phyloP scores from a whole-genome alignment of 2,797 vertebrate species.

The Gymnothorax javanicus region DNA sequence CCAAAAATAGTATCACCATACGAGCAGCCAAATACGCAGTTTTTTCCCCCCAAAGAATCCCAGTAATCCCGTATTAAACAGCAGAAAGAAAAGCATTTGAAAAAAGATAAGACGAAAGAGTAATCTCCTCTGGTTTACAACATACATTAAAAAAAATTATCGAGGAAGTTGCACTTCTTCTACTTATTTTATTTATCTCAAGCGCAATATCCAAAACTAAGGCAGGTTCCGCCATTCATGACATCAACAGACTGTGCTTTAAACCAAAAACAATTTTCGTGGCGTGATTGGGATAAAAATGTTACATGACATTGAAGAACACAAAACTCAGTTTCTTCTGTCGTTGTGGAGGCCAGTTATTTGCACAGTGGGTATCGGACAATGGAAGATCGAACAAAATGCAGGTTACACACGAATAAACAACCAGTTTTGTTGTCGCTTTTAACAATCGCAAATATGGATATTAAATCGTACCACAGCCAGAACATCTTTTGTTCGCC shows the following conservation, averaged over 20 bases:
- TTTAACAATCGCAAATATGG: constrained; percentile 43
- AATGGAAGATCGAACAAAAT: constrained; percentile 60
- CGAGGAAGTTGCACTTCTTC: not conserved
- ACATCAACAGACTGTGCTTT: not conserved
- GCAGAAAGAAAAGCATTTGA: constrained; percentile 10
- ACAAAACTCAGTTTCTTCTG: constrained; percentile 2
- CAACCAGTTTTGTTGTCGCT: constrained; percentile 54
- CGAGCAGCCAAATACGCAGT: not conserved
- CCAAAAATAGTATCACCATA: not conserved
- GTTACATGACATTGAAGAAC: not conserved
- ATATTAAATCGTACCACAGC: constrained; percentile 25
- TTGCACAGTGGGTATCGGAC: constrained; percentile 42
- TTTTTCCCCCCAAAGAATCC: constrained; percentile 18
- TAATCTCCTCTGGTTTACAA: no score
- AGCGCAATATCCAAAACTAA: not conserved
- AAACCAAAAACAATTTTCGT: not conserved
- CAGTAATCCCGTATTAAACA: constrained; percentile 68
- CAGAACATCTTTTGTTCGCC: constrained; percentile 57
- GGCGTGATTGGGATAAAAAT: not conserved
- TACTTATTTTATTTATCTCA: not conserved
- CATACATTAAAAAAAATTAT: no score
- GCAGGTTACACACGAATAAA: constrained; percentile 60
- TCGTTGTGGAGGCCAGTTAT: not conserved
- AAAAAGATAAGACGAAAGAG: no score
- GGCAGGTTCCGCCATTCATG: not conserved